Conservation (phyloP, 2,113 vertebrate genomes). For the Lipophrys pholis region DNA sequence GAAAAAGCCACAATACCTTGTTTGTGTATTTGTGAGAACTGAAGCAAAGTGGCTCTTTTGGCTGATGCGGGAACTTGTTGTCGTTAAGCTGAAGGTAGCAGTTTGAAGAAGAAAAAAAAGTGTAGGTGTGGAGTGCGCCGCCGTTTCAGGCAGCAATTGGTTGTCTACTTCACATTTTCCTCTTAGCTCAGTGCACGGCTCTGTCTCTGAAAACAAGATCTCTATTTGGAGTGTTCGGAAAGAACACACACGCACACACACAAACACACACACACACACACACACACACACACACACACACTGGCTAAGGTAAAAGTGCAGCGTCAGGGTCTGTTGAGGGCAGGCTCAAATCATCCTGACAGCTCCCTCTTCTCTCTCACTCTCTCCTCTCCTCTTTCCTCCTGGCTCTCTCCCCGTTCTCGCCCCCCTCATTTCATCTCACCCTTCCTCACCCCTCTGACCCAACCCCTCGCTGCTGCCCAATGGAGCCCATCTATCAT, state of each 20-base stretch:
- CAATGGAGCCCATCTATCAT: constrained; percentile 66
- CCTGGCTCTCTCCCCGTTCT: constrained; percentile 40
- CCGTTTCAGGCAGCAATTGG: constrained; percentile 31
- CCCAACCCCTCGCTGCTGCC: constrained; percentile 5
- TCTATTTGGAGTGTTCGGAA: constrained; percentile 68
- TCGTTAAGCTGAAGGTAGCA: constrained; percentile 12
- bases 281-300: constrained; percentile 34
- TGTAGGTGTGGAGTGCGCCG: neutral
- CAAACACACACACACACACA: constrained; percentile 28
- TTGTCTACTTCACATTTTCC: constrained; percentile 46
- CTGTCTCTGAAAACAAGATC: constrained; percentile 55
- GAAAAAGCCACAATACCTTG: neutral
- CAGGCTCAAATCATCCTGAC: constrained; percentile 77
- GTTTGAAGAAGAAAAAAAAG: neutral
- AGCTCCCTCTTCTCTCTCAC: constrained; percentile 53
- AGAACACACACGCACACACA: constrained; percentile 31
- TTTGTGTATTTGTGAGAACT: neutral
- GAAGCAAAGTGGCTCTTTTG: neutral
- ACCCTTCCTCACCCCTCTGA: constrained; percentile 37
- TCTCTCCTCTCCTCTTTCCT: constrained; percentile 50
- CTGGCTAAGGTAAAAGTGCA: constrained; percentile 68
- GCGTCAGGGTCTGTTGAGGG: constrained; percentile 76
- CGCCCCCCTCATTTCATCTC: constrained; percentile 36
- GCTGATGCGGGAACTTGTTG: constrained; percentile 6
- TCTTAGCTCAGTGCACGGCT: constrained; percentile 40